Conservation (phyloP, 2,888 invertebrate species). For the Tipula helvola region DNA sequence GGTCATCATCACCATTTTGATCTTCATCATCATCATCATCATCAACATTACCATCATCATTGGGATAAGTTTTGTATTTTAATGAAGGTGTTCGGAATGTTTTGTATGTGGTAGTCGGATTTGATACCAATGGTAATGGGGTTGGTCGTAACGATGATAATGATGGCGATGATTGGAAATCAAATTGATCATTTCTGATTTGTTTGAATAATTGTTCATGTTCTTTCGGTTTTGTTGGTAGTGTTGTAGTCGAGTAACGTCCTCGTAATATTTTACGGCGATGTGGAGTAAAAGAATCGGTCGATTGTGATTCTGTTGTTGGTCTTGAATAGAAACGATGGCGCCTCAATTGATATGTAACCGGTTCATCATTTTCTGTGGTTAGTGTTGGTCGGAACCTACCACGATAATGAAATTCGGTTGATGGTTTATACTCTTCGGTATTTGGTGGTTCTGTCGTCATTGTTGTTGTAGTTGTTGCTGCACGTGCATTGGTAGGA, state of each 20-base stretch:
- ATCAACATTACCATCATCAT: neutral
- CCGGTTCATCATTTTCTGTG: slow-evolving; percentile 25
- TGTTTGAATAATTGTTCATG: neutral
- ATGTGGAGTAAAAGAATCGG: neutral
- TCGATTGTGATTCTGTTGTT: neutral
- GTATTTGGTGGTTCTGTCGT: neutral
- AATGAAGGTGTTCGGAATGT: neutral
- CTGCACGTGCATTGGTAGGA: slow-evolving; percentile 13
- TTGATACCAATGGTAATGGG: neutral
- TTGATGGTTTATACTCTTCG: neutral
- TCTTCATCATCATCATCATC: neutral
- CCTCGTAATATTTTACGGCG: neutral
- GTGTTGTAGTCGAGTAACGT: neutral
- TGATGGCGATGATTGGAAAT: neutral
- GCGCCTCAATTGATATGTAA: slow-evolving; percentile 32
- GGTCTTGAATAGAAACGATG: slow-evolving; percentile 16
- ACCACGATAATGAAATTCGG: slow-evolving; percentile 18
- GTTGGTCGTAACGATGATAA: neutral
- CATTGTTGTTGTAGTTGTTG: neutral
- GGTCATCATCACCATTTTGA: neutral
- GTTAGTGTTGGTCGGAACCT: slow-evolving; percentile 23
- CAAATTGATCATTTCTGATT: neutral
- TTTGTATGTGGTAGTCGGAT: neutral
- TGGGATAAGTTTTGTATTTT: neutral
- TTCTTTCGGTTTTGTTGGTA: neutral